Percentiles rank a stretch among this genome's conserved stretches.
These are phyloP conservation scores for Tetheella fluctuosa DNA, from an alignment of 2,888 invertebrate genomes.

Conservation along the genomic window DNA sequence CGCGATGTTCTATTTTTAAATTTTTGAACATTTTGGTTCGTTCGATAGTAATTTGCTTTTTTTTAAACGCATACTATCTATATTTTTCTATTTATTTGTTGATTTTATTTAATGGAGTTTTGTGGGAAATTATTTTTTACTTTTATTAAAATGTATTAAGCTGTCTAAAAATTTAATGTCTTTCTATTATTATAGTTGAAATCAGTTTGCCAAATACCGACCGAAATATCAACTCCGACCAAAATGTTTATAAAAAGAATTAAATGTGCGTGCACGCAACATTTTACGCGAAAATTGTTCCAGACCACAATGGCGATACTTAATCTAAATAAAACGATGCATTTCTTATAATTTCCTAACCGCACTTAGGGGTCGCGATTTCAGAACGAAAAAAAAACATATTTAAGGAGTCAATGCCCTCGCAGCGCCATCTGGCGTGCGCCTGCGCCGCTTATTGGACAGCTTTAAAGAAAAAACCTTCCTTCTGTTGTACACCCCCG, in stretches of 20 bases:
- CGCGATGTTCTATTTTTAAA: conserved; percentile 63
- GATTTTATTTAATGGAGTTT: background rate
- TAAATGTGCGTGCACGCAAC: conserved; percentile 16
- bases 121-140: too few relatives aligned
- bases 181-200: too few relatives aligned
- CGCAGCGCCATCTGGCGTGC: conserved; percentile 70
- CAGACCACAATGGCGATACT: conserved; percentile 59
- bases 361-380: conserved; percentile 78
- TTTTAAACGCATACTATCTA: conserved; percentile 21
- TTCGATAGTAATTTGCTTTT: conserved; percentile 38
- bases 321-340: conserved; percentile 62
- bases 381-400: conserved; percentile 54
- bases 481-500: conserved; percentile 55
- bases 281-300: conserved; percentile 35
- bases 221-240: background rate
- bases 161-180: too few relatives aligned
- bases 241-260: background rate
- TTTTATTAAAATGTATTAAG: too few relatives aligned
- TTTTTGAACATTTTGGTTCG: conserved; percentile 41
- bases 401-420: conserved; percentile 78
- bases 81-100: background rate
- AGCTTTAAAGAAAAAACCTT: conserved; percentile 33
- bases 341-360: conserved; percentile 59
- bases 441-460: conserved; percentile 50
- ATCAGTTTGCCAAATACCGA: background rate